Base-by-base conservation (phyloP, 2,888 invertebrate genomes). In the Flexamia atlantica region DNA sequence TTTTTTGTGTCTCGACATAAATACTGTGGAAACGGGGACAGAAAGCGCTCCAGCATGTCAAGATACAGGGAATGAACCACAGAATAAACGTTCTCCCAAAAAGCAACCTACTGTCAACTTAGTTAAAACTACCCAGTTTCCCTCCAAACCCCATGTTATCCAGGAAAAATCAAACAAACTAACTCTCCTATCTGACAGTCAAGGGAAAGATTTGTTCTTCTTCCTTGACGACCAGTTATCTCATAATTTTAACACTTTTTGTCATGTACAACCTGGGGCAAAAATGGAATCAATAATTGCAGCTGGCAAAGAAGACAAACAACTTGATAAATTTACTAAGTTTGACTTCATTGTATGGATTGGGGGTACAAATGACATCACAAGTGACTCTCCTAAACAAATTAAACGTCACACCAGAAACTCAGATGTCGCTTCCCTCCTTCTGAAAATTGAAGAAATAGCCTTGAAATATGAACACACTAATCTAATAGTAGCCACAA, bases 341-440 rank as follows among this genome's bases (percentile, higher is more conserved):
- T 60, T 25, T 28, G 60, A 60, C 25, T 60, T 23, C 60, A 60
- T 60, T 60, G 5, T 60, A 60, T 60, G 60, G 5, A 60, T 60
- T 60, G 60, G 60, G 23, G 60, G 60, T 60, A 60, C 60, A 28
- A 60, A 60, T 20, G 14, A 60, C 28, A 60, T 60, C 28, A 23
- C 60, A 23, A 60, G 23, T 60, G 60, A 60, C 28, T 28, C 60
- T 12, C 3, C 5, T 14, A 60, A 4, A 5, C 60, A n/a, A 60
- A 4, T 23, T 20, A 7, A 23, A 10, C 2, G 60, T 60, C 2
- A 60, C 7, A 23, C 60, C 10, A n/a, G n/a, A n/a, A n/a, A n/a
- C n/a, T n/a, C n/a, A n/a, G n/a, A n/a, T n/a, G n/a, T n/a, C n/a
- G n/a, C n/a, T n/a, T n/a, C n/a, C n/a, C 60, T 60, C 4, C 5